Evolutionary conservation across 2,797 vertebrate species (phyloP).

Genomic region (Sebastes hubbsi): DNA sequence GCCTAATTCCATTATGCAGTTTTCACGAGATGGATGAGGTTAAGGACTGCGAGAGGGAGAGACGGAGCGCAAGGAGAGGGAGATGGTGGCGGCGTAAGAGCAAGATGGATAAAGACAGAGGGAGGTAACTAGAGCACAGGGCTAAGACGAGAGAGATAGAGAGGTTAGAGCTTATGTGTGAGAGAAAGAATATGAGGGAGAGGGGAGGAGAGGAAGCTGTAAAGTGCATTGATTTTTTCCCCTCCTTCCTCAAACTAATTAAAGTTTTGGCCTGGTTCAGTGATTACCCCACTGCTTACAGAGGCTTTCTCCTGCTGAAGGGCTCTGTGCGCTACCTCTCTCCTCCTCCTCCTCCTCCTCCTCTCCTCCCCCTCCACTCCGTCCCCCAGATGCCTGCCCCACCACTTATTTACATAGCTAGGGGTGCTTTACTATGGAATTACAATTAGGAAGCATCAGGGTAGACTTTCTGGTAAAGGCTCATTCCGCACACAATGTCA

Average conservation of each 20-base stretch:
- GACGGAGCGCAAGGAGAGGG: slow-evolving; percentile 28
- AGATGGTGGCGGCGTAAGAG: slow-evolving; percentile 41
- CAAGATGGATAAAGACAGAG: slow-evolving; percentile 67
- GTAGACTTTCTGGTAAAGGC: slow-evolving; percentile 64
- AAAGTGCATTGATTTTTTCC: slow-evolving; percentile 79
- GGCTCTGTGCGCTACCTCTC: slow-evolving; percentile 65
- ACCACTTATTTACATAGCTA: slow-evolving; percentile 78
- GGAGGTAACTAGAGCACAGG: slow-evolving; percentile 65
- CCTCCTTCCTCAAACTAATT: slow-evolving; percentile 82
- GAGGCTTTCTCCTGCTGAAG: slow-evolving; percentile 77
- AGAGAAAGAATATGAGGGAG: slow-evolving; percentile 48
- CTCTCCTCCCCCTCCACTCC: slow-evolving; percentile 9
- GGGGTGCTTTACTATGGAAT: slow-evolving; percentile 76
- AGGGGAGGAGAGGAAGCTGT: slow-evolving; percentile 69
- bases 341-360: slow-evolving; percentile 8
- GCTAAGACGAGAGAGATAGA: slow-evolving; percentile 52
- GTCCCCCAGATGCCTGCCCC: slow-evolving; percentile 61
- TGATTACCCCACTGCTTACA: slow-evolving; percentile 83
- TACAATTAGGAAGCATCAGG: slow-evolving; percentile 69
- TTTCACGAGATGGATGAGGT: slow-evolving; percentile 75
- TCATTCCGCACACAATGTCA: slow-evolving; percentile 51
- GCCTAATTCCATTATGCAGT: slow-evolving; percentile 75
- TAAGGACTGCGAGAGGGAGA: slow-evolving; percentile 53
- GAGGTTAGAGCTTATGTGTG: slow-evolving; percentile 52
- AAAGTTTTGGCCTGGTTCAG: slow-evolving; percentile 85